Base-by-base conservation (phyloP, 2,888 invertebrate genomes). In the Chloromyia formosa region DNA sequence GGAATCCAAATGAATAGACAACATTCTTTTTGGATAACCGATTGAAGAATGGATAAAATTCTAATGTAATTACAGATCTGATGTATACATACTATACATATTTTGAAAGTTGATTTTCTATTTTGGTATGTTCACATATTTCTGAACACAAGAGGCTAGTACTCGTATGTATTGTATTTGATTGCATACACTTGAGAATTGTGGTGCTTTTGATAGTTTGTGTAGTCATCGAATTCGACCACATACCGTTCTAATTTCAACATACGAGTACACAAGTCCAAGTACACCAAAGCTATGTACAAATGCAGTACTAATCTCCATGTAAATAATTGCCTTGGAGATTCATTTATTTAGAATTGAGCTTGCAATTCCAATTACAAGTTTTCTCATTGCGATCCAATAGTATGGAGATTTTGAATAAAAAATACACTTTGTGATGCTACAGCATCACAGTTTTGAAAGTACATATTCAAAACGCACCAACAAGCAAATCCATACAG, bases 241-340 rank as follows among this genome's bases (percentile, higher is more conserved):
- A 35, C 27, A 35, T 35, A 7, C 27, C 53, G 4, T 53, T 53
- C 53, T 14, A 16, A 53, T 53, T 53, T 58, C 1, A 16, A 18
- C 12, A 58, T 58, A 54, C n/a, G n/a, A 35, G 27, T 35, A 7
- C 7, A 35, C 27, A 35, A 35, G 3, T 35, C 7, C 27, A 4
- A 35, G 27, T 35, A 35, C n/a, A n/a, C 2, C 27, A 35, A 4
- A 35, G 7, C 27, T n/a, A 49, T 49, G 49, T 49, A 49, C 49
- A 49, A 49, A 35, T 35, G 7, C 3, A 35, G 58, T 22, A 20
- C 58, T 58, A 58, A 61, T 61, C 35, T 27, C 27, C 14, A 61
- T 61, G 61, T 61, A 61, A 61, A 61, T 61, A 10, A 61, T 61
- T 61, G 61, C 61, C 61, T 61, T 61, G 49, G 12, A 3, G 49